Percentiles rank a stretch among this genome's conserved stretches.
These are phyloP conservation scores for Alloscopus bannaensis DNA, from an alignment of 2,888 invertebrate species.

Conservation along the genomic window DNA sequence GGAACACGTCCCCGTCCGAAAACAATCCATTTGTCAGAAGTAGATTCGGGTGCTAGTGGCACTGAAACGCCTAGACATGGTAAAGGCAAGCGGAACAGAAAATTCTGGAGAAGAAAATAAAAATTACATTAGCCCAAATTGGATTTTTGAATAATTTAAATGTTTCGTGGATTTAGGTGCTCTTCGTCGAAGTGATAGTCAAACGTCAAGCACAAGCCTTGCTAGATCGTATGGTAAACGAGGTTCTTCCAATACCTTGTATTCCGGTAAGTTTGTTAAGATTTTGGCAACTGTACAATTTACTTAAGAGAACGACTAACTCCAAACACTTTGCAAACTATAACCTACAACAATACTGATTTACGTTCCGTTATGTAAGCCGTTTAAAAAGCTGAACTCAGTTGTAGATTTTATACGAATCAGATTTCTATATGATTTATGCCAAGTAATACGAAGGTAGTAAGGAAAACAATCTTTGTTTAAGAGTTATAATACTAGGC, in stretches of 20 bases:
- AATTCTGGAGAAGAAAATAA: background rate
- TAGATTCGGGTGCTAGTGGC: constrained; percentile 83
- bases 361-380: too few species aligned
- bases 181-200: constrained; percentile 73
- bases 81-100: background rate
- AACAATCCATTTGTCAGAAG: constrained; percentile 84
- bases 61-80: constrained; percentile 77
- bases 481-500: too few species aligned
- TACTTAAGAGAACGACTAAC: too few species aligned
- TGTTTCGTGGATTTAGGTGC: constrained; percentile 59
- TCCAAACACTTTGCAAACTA: too few species aligned
- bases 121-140: constrained; percentile 4
- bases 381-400: too few species aligned
- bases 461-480: too few species aligned
- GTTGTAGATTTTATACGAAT: background rate
- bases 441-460: background rate
- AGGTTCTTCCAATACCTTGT: constrained; percentile 71
- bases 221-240: constrained; percentile 72
- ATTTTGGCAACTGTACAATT: background rate
- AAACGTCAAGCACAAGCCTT: constrained; percentile 72
- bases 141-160: constrained; percentile 1
- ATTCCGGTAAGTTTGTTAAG: constrained; percentile 67
- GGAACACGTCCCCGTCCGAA: constrained; percentile 85
- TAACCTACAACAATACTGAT: too few species aligned
- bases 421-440: background rate